Conservation (phyloP, 2,888 invertebrate species). For the Tipula confusa region DNA sequence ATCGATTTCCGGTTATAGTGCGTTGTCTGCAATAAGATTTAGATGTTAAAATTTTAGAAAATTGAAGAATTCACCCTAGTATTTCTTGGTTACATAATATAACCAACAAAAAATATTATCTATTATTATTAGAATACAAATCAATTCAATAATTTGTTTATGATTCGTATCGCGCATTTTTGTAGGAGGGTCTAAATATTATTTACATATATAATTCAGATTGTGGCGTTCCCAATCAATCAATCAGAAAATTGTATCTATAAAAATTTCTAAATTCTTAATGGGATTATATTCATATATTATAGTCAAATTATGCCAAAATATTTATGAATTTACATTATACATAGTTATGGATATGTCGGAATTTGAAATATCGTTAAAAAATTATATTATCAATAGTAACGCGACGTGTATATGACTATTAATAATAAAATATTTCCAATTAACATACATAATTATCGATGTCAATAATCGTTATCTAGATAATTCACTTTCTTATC, state of each 20-base stretch:
- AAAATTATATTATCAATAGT: background rate
- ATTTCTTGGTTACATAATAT: background rate
- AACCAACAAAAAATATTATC: background rate
- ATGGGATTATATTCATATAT: background rate
- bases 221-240: slow-evolving; percentile 6
- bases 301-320: background rate
- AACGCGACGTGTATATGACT: background rate
- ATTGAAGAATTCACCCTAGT: background rate
- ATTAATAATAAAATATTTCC: background rate
- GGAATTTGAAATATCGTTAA: background rate
- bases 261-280: background rate
- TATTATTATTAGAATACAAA: background rate
- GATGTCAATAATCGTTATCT: too few species aligned
- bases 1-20: background rate
- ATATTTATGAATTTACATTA: background rate
- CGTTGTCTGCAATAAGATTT: background rate
- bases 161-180: background rate
- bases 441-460: background rate
- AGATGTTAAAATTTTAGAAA: background rate
- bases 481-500: too few species aligned
- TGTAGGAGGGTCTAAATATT: background rate
- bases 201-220: background rate
- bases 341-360: background rate
- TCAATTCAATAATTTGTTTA: slow-evolving; percentile 12
- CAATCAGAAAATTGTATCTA: background rate